Conservation (phyloP, 2,113 vertebrate genomes). For the Abramis brama region DNA sequence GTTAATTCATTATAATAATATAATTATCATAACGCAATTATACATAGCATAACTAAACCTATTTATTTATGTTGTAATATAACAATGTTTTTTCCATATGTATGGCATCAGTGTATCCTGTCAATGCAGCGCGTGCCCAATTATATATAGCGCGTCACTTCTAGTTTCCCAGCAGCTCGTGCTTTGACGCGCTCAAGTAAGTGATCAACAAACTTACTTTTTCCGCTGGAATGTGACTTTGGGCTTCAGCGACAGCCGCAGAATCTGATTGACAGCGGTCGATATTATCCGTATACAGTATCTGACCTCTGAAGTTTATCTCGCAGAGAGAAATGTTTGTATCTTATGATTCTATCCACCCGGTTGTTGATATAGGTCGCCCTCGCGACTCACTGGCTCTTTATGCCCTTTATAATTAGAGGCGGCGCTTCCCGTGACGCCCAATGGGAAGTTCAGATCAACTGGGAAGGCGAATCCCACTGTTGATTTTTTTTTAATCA, state of each 20-base stretch:
- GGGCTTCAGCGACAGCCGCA: conserved; percentile 6
- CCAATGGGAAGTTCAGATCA: conserved; percentile 52
- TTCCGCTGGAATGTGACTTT: background rate
- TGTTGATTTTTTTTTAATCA: background rate
- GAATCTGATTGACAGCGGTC: background rate
- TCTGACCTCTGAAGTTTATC: background rate
- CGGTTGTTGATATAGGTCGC: conserved; percentile 16
- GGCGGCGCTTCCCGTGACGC: conserved; percentile 53
- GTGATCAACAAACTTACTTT: conserved; percentile 38
- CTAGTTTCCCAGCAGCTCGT: background rate
- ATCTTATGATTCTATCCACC: background rate
- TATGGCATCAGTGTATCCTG: background rate
- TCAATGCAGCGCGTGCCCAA: background rate
- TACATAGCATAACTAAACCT: too few species aligned
- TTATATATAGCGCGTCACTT: background rate
- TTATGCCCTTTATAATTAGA: conserved; percentile 24
- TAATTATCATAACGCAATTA: background rate
- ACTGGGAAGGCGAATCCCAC: conserved; percentile 12
- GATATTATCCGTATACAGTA: conserved; percentile 13
- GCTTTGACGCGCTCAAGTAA: conserved; percentile 6
- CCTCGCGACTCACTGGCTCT: background rate
- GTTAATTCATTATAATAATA: background rate
- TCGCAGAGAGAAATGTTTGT: background rate
- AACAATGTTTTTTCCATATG: background rate
- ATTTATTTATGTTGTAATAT: background rate